These are phyloP conservation scores for Clarias magur DNA, from an alignment of 2,113 vertebrate genomes.

Conservation along the genomic window DNA sequence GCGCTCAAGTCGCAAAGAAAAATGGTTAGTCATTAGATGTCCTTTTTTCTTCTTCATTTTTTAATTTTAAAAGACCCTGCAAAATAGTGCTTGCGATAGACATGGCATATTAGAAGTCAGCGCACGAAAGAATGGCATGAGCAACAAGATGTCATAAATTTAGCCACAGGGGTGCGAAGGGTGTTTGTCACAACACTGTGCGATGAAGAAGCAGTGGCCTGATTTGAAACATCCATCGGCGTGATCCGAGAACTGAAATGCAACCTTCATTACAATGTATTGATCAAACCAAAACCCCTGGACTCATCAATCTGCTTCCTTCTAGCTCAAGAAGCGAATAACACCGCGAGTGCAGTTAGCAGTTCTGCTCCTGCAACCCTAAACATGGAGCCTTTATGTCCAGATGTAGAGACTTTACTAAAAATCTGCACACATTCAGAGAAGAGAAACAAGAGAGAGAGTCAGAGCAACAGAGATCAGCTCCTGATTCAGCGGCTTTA, in stretches of 20 bases:
- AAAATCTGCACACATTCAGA: neutral
- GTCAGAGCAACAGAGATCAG: neutral
- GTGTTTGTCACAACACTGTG: conserved; percentile 63
- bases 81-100: neutral
- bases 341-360: conserved; percentile 24
- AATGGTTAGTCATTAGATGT: neutral
- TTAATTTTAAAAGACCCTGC: neutral
- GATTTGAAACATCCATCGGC: conserved; percentile 60
- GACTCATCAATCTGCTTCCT: conserved; percentile 74
- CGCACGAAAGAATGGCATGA: neutral
- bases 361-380: conserved; percentile 27
- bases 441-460: too few species aligned
- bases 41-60: neutral
- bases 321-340: conserved; percentile 58
- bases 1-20: neutral
- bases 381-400: conserved; percentile 34
- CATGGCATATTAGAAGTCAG: neutral
- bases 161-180: neutral
- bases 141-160: neutral
- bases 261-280: conserved; percentile 82
- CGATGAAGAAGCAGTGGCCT: conserved; percentile 67
- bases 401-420: neutral
- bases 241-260: conserved; percentile 71
- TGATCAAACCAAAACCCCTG: conserved; percentile 78
- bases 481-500: conserved; percentile 26